Evolutionary conservation across 2,888 invertebrate species (phyloP), one percentile per base, ranked within the genome.

Genomic region (Nycteola revayana): DNA sequence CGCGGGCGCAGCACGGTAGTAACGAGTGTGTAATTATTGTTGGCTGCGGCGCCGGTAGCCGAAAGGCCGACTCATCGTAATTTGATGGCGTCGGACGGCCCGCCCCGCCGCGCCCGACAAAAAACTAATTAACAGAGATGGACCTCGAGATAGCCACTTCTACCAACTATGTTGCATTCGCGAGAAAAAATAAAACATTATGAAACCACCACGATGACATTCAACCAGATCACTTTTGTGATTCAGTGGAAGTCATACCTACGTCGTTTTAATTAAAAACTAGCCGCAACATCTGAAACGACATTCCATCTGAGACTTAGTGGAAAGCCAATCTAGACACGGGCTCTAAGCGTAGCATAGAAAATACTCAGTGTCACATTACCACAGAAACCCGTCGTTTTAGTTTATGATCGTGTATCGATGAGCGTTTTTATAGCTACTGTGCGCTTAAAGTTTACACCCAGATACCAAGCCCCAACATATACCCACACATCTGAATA

Each of bases 11-110:
- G 80, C 80, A 82, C 87, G 75, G 87, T 87, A 87, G 87, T 88
- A 88, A 87, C 87, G 84, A 87, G 86, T 87, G 86, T 86, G 79
- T 87, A 88, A 88, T 88, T 88, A 88, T 80, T 75, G 71, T 69
- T 63, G 62, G 69, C 66, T 64, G 64, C 71, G 69, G 76, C 77
- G 75, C 72, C 84, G 83, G 86, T 83, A 84, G 85, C 85, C 79
- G 78, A 85, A 85, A 80, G 79, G 78, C 84, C 86, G 80, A 88
- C 87, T 88, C 87, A 86, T 87, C 85, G 87, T 88, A 88, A 87
- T 86, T 87, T 87, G 87, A 86, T 84, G 87, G 87, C 87, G 87
- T 85, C 86, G 77, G 75, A 64, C 70, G 76, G 60, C 76, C 83
- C 83, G 77, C 78, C 78, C 75, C 67, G 74, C 75, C 75, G 59